Conservation (phyloP, 2,113 vertebrate genomes). For the Amblyopsis rosae region DNA sequence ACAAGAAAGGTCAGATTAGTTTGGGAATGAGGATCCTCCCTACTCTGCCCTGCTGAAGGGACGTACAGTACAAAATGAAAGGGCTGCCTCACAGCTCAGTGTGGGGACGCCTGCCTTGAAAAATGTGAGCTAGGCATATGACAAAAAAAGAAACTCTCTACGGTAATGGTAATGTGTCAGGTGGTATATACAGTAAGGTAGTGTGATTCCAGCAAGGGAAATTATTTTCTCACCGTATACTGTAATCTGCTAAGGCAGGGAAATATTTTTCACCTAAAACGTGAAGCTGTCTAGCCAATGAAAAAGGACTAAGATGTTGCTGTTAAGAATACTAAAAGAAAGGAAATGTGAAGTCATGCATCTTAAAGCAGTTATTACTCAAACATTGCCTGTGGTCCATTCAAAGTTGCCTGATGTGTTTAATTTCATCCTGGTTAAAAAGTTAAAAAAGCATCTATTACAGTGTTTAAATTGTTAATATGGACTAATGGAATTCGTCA, state of each 20-base stretch:
- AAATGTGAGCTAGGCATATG: conserved; percentile 25
- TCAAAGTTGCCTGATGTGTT: conserved; percentile 33
- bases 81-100: conserved; percentile 58
- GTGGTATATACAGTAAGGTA: not conserved
- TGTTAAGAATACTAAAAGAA: conserved; percentile 8
- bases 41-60: conserved; percentile 52
- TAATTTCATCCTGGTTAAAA: conserved; percentile 11
- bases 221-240: no score
- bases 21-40: conserved; percentile 63
- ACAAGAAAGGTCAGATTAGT: conserved; percentile 75
- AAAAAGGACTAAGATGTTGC: not conserved
- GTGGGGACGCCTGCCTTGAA: conserved; percentile 40
- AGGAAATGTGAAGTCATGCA: not conserved
- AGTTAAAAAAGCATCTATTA: conserved; percentile 47
- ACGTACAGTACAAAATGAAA: conserved; percentile 43
- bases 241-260: not conserved
- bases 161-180: not conserved
- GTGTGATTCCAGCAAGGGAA: not conserved
- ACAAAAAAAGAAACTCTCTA: conserved; percentile 25
- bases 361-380: conserved; percentile 24
- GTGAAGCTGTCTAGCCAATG: not conserved
- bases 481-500: conserved; percentile 46
- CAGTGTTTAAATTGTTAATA: conserved; percentile 51
- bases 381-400: conserved; percentile 12
- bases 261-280: conserved; percentile 20